Conservation (phyloP, 2,113 vertebrate genomes). For the Oncorhynchus kisutch region DNA sequence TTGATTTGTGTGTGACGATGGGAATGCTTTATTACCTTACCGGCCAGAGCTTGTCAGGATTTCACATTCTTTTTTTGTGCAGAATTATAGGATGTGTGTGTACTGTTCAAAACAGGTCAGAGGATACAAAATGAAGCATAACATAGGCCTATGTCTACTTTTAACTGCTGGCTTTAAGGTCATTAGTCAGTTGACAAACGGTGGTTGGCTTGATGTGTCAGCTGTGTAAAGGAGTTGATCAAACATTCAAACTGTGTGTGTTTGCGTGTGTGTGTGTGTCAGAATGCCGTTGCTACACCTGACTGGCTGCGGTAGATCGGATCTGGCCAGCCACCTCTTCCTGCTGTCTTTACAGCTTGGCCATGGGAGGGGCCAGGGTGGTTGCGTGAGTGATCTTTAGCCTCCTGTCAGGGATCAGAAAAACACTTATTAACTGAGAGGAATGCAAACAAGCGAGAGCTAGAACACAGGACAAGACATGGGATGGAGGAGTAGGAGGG, state of each 20-base stretch:
- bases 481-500: not conserved
- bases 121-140: too few relatives aligned
- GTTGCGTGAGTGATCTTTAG: slow-evolving; percentile 56
- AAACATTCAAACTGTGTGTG: not conserved
- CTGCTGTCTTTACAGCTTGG: slow-evolving; percentile 41
- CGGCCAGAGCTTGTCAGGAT: slow-evolving; percentile 2
- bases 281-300: slow-evolving; percentile 3
- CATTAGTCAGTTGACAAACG: not conserved
- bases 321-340: slow-evolving; percentile 18
- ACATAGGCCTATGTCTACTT: too few relatives aligned
- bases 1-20: not conserved
- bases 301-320: slow-evolving; percentile 15
- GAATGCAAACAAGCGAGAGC: slow-evolving; percentile 76
- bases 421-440: slow-evolving; percentile 80
- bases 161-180: too few relatives aligned
- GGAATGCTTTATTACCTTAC: too few relatives aligned
- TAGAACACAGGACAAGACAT: slow-evolving; percentile 39
- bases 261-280: not conserved
- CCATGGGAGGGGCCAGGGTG: slow-evolving; percentile 13
- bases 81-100: not conserved
- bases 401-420: slow-evolving; percentile 64
- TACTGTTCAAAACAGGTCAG: slow-evolving; percentile 10
- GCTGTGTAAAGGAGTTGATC: slow-evolving; percentile 5
- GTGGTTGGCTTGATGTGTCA: not conserved
- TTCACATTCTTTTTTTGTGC: not conserved